Percentiles rank a stretch among this genome's conserved stretches.
phyloP scores from a whole-genome alignment of 2,797 vertebrate species.

The Malurus leucopterus region DNA sequence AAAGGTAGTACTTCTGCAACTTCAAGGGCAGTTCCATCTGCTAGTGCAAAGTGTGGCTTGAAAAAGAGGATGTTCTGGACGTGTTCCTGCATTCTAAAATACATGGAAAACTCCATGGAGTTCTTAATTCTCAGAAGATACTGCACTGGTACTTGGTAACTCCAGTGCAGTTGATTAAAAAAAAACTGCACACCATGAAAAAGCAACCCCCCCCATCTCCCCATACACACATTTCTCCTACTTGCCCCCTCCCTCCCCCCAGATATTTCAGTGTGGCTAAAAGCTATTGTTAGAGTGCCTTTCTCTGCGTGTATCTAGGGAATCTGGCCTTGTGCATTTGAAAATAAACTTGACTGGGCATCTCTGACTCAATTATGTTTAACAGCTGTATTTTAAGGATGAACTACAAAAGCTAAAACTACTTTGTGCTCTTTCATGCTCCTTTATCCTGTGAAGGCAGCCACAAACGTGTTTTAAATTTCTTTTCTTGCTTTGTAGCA shows the following conservation, averaged over 20 bases:
- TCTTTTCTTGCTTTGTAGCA: neutral
- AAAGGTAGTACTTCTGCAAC: neutral
- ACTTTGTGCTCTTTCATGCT: constrained; percentile 8
- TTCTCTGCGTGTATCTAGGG: neutral
- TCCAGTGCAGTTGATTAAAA: neutral
- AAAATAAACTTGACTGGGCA: neutral
- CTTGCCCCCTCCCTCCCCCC: rapidly evolving
- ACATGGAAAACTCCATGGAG: neutral
- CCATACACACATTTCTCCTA: no score
- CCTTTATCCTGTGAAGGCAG: constrained; percentile 13
- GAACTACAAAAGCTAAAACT: neutral
- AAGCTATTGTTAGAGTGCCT: neutral
- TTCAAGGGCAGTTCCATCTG: neutral
- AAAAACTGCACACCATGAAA: neutral
- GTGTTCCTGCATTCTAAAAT: neutral
- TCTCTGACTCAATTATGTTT: neutral
- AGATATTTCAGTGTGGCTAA: neutral
- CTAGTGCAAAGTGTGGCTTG: neutral
- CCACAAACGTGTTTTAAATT: neutral
- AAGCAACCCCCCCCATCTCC: rapidly evolving
- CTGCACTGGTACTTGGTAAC: neutral
- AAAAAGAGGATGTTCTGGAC: neutral
- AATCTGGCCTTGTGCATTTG: neutral
- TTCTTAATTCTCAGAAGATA: neutral
- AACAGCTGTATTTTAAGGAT: neutral